Evolutionary conservation across 1,140 invertebrate species (phyloP).

Genomic region (Drosophila sulfurigaster): DNA sequence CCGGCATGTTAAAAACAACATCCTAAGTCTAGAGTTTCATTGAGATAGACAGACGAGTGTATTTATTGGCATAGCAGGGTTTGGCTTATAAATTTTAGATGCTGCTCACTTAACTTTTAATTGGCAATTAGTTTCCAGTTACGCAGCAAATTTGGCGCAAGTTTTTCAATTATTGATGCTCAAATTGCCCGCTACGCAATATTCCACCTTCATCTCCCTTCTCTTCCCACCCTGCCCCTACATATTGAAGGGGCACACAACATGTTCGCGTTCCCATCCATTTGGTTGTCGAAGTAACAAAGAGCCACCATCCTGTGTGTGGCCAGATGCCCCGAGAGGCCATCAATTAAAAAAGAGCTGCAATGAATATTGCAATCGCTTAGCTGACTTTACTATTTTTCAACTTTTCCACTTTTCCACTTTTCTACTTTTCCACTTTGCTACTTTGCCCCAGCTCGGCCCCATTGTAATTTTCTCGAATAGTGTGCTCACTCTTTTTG

Average conservation of each 20-base stretch:
- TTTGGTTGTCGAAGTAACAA: constrained; percentile 2
- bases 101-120: constrained; percentile 57
- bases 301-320: background rate
- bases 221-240: background rate
- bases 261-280: constrained; percentile 39
- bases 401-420: constrained; percentile 13
- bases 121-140: constrained; percentile 55
- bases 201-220: background rate
- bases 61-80: constrained; percentile 8
- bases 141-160: constrained; percentile 54
- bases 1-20: background rate
- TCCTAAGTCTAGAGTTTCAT: background rate
- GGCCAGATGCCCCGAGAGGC: constrained; percentile 7
- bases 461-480: constrained; percentile 2
- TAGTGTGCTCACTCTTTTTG: constrained; percentile 1
- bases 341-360: constrained; percentile 42
- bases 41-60: background rate
- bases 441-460: background rate
- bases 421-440: constrained; percentile 12
- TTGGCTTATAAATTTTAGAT: constrained; percentile 50
- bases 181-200: constrained; percentile 27
- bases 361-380: constrained; percentile 29
- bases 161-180: constrained; percentile 56
- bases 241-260: background rate
- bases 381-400: constrained; percentile 10